Evolutionary conservation across 37 sponge, comb jelly and placozoan genomes (phyloP), one percentile per base, ranked within the genome.

Genomic region (Hormiphora californensis): DNA sequence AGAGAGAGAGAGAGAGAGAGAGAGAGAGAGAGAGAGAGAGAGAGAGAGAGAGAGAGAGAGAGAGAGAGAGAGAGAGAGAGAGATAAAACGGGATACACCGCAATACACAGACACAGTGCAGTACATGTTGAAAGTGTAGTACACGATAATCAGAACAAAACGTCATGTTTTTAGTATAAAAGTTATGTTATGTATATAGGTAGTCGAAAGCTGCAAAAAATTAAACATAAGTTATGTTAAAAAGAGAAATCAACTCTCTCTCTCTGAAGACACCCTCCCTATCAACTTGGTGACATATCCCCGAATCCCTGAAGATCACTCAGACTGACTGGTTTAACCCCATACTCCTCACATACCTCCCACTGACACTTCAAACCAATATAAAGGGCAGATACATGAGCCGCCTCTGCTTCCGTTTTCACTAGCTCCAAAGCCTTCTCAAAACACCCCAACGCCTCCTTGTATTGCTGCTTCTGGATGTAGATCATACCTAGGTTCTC

Each of bases 401-500:
- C 81, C 19, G 81, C 81, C 43, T 73, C 81, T n/a, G 81, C 81
- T 33, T 40, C 81, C 5, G 46, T 73, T 28, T 73, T 73, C 38
- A 73, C 81, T 23, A 73, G 46, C 81, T 73, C 81, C 23, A 73
- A 28, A 5, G 81, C 81, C 38, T 73, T 73, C 81, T 73, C 9
- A 28, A 73, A 33, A 19, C 81, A 73, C 46, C 43, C 81, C 81
- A 73, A 46, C 1, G 81, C 81, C 25, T 73, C 81, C 1, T 22
- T 33, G 46, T 73, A 73, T 46, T 43, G 40, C 46, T 73, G 81
- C 27, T 73, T 73, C 81, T 73, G 81, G 21, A 73, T 73, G 44
- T 73, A 73, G 44, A 73, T 33, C 81, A 73, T 73, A 33, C 81
- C 81, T 28, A 73, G 81, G 27, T 73, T 73, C 46, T 73, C 81